phyloP scores from a whole-genome alignment of 1,140 invertebrate genomes.

The Drosophila bocki region DNA sequence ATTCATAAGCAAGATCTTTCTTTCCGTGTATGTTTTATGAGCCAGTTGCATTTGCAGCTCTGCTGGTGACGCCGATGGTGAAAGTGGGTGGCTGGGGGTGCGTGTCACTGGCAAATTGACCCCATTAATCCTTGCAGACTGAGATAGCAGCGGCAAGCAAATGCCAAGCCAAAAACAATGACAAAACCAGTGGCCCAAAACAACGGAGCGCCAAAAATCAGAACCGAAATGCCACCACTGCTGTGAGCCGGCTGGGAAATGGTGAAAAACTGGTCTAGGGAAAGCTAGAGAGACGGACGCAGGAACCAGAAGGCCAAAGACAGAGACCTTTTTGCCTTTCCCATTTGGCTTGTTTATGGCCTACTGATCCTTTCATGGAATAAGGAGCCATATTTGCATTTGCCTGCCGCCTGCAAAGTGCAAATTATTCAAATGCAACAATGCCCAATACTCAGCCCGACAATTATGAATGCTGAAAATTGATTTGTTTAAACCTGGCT shows the following conservation, averaged over 20 bases:
- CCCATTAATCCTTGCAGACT: conserved; percentile 66
- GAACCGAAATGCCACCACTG: conserved; percentile 18
- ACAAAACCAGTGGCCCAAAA: conserved; percentile 60
- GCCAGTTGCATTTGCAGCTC: conserved; percentile 43
- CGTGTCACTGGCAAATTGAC: conserved; percentile 78
- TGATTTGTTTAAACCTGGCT: conserved; percentile 10
- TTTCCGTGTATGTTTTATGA: conserved; percentile 44
- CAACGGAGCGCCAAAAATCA: conserved; percentile 40
- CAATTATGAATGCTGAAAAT: conserved; percentile 38
- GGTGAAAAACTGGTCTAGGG: conserved; percentile 29
- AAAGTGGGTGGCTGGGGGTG: conserved; percentile 11
- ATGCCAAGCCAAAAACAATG: conserved; percentile 55
- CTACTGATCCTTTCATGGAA: conserved; percentile 68
- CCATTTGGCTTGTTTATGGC: conserved; percentile 69
- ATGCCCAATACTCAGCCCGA: conserved; percentile 1
- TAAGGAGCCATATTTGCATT: conserved; percentile 44
- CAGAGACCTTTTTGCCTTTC: conserved; percentile 43
- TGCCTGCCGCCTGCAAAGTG: conserved; percentile 45
- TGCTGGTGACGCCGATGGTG: not conserved
- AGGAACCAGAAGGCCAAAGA: conserved; percentile 27
- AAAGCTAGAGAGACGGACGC: not conserved
- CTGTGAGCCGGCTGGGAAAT: conserved; percentile 16
- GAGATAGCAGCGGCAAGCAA: conserved; percentile 40
- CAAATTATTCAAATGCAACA: conserved; percentile 42
- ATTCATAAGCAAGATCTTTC: not conserved